phyloP scores from a whole-genome alignment of 2,888 invertebrate species.

The Peribatodes rhomboidaria region DNA sequence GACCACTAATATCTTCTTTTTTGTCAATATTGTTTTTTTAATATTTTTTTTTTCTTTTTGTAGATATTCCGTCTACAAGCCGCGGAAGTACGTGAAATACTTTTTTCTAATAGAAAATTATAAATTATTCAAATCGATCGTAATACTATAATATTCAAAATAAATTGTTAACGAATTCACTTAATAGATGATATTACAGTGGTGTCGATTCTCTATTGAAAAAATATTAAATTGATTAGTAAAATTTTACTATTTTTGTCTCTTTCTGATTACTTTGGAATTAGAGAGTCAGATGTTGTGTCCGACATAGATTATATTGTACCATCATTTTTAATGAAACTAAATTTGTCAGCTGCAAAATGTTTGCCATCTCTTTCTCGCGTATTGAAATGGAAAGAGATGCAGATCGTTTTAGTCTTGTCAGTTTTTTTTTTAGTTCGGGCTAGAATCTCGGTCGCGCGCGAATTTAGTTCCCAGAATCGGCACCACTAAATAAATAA shows the following conservation, averaged over 20 bases:
- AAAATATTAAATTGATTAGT: neutral
- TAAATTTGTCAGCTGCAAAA: too few relatives aligned
- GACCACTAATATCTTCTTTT: neutral
- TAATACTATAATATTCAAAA: neutral
- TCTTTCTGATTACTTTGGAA: neutral
- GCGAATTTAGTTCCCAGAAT: too few relatives aligned
- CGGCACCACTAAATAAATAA: too few relatives aligned
- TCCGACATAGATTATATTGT: too few relatives aligned
- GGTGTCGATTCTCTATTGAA: too few relatives aligned
- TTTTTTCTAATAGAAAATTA: neutral
- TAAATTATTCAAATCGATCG: neutral
- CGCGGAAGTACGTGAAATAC: conserved; percentile 53
- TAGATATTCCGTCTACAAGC: conserved; percentile 72
- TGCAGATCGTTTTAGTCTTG: too few relatives aligned
- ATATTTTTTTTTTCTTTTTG: conserved; percentile 42
- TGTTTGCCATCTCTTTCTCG: too few relatives aligned
- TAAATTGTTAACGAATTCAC: neutral
- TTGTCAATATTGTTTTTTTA: neutral
- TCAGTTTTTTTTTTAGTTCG: too few relatives aligned
- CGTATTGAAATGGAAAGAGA: too few relatives aligned
- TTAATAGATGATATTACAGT: neutral
- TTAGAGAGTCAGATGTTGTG: neutral
- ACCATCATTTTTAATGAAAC: too few relatives aligned
- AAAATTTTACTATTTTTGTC: neutral
- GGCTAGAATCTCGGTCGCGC: too few relatives aligned